phyloP scores from a whole-genome alignment of 2,113 vertebrate species.

The Urocynchramus pylzowi region DNA sequence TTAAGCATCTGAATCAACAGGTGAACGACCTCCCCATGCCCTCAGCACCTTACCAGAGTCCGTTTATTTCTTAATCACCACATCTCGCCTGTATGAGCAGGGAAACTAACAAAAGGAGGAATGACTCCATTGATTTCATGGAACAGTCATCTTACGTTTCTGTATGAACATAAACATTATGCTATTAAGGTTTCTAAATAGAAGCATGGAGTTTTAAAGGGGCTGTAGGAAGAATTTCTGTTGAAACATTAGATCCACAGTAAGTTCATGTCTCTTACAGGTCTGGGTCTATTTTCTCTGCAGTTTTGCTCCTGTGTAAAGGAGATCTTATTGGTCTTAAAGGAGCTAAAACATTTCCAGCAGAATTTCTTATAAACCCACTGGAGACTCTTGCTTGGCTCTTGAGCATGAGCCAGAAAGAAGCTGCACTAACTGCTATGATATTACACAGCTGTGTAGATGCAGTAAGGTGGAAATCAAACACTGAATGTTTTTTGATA shows the following conservation, averaged over 20 bases:
- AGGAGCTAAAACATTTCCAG: neutral
- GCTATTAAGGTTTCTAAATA: conserved; percentile 18
- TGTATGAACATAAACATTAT: neutral
- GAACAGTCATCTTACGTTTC: neutral
- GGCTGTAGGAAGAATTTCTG: neutral
- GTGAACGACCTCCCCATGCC: neutral
- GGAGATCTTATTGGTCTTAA: neutral
- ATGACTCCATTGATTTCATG: neutral
- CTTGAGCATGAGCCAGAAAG: neutral
- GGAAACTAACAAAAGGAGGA: conserved; percentile 11
- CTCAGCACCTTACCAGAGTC: neutral
- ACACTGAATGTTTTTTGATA: neutral
- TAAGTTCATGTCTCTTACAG: accelerated
- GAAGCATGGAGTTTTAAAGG: conserved; percentile 19
- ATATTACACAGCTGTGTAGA: neutral
- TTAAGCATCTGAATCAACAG: conserved; percentile 14
- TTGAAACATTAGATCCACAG: neutral
- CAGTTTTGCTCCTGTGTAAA: neutral
- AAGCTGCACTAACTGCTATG: neutral
- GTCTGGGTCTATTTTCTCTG: neutral
- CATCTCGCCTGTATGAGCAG: neutral
- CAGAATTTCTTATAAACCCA: neutral
- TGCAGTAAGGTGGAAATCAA: neutral
- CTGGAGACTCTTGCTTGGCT: neutral
- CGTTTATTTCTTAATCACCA: neutral